phyloP scores from a whole-genome alignment of 2,888 invertebrate genomes.

The Aromia moschata region DNA sequence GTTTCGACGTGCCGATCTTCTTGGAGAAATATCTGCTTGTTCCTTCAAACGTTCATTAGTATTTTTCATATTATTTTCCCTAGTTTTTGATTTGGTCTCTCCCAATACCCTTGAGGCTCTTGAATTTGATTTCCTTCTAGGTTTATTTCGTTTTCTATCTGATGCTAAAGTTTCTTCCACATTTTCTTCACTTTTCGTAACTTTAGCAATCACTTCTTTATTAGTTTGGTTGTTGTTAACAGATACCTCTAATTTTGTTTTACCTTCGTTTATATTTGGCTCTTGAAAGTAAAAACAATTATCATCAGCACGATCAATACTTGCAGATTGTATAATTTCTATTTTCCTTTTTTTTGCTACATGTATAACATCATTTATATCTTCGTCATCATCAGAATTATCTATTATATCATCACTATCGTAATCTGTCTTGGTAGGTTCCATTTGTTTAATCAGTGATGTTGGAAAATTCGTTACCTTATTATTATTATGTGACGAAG shows the following conservation, averaged over 20 bases:
- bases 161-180: neutral
- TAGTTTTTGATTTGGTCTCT: conserved; percentile 6
- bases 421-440: conserved; percentile 52
- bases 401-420: conserved; percentile 76
- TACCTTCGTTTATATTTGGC: no score
- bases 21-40: conserved; percentile 27
- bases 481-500: neutral
- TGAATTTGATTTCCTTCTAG: neutral
- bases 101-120: neutral
- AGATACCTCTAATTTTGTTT: no score
- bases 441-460: conserved; percentile 13
- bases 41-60: neutral
- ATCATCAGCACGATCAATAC: no score
- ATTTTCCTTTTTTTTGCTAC: conserved; percentile 51
- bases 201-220: no score
- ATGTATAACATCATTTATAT: conserved; percentile 38
- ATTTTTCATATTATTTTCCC: neutral
- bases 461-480: neutral
- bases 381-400: conserved; percentile 58
- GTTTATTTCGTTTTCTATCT: neutral
- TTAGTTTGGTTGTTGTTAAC: no score
- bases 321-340: conserved; percentile 4
- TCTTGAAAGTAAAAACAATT: no score
- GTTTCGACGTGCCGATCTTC: conserved; percentile 45
- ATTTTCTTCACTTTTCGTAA: no score